Base-by-base conservation (phyloP, 2,797 vertebrate species). In the Helostoma temminkii region DNA sequence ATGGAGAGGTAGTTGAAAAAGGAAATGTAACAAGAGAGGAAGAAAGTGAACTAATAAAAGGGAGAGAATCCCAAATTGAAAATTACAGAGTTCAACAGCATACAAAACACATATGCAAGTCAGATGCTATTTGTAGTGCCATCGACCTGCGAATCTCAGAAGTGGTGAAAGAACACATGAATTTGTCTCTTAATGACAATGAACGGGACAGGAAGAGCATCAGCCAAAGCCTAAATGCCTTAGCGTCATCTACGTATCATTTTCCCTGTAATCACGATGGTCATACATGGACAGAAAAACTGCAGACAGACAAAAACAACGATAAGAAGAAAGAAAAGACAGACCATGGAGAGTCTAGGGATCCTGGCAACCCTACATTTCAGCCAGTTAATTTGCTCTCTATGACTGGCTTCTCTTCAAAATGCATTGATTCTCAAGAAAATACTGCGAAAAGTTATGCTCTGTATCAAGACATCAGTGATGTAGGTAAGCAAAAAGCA, bases 81-180 rank as follows among this genome's bases (percentile, higher is more conserved):
- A n/a, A 50, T 21, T 16, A 10, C 14, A 70, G 42, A 64, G 30
- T 55, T 7, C 21, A 74, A 32, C 81, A 76, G 49, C 61, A 18
- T 46, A 56, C 48, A 49, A 80, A 76, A 43, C 77, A 80, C 36
- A 2, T 25, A 4, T 74, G 76, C 62, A 88, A 80, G 49, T 90
- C 89, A 10, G 83, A 90, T 46, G 83, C 84, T 24, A 92, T 92
- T 54, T 89, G 87, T 32, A 88, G 78, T 6, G 82, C 90, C 26
- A 92, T 94, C 77, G 93, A 94, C 82, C 78, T 91, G 50, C 92
- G 93, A 61, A 95, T 95, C 69, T 92, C 93, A 12, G 90, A 94
- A 79, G 90, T 94, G 50, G 91, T 94, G 34, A 91, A 91, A 69
- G 91, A 93, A 70, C 91, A 93, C 49, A 55, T 90, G 56, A 78